Conservation (phyloP, 2,113 vertebrate genomes). For the Platysternon megacephalum region DNA sequence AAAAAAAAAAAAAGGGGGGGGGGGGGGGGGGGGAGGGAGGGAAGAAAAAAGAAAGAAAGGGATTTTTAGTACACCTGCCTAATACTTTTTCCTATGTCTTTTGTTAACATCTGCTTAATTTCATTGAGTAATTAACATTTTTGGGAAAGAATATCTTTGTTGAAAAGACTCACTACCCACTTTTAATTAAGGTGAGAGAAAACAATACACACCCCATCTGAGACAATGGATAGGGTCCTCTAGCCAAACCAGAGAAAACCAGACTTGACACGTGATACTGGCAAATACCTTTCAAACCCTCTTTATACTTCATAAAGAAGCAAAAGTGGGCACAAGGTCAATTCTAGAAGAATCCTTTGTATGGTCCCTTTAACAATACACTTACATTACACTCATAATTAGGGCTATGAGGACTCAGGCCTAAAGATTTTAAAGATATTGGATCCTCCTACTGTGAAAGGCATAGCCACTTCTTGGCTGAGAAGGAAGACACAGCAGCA, state of each 20-base stretch:
- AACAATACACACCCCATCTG: background rate
- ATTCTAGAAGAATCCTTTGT: rapidly evolving
- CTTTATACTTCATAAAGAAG: background rate
- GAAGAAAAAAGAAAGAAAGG: too few relatives aligned
- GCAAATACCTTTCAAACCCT: background rate
- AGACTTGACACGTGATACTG: background rate
- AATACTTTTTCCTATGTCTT: background rate
- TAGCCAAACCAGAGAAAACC: background rate
- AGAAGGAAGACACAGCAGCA: background rate
- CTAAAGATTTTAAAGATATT: rapidly evolving
- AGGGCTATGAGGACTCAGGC: background rate
- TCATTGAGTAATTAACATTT: background rate
- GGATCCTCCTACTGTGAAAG: rapidly evolving
- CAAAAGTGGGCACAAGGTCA: background rate
- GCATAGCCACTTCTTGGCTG: background rate
- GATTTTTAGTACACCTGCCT: background rate
- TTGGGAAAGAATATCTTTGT: background rate
- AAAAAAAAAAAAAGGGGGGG: too few relatives aligned
- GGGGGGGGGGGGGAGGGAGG: too few relatives aligned
- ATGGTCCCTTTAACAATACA: background rate
- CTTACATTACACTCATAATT: background rate
- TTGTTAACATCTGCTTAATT: background rate
- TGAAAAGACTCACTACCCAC: background rate
- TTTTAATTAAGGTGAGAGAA: background rate
- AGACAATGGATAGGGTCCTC: background rate